phyloP scores from a whole-genome alignment of 1,140 invertebrate genomes.

The Nasonia longicornis region DNA sequence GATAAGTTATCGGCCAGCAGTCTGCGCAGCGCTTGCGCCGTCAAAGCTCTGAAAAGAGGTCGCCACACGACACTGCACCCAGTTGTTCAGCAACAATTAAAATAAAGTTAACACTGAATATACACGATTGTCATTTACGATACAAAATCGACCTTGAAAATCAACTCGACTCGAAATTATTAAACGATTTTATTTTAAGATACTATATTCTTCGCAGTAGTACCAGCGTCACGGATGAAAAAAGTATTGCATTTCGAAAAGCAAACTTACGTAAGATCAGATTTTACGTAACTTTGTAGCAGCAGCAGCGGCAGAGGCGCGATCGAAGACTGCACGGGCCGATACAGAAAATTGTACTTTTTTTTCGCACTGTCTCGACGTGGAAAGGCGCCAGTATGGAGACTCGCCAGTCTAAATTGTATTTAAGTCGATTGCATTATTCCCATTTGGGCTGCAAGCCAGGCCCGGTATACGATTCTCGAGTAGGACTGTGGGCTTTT shows the following conservation, averaged over 20 bases:
- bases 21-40: not conserved
- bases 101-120: too few relatives aligned
- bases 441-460: constrained; percentile 37
- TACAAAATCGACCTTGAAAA: not conserved
- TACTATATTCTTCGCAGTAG: not conserved
- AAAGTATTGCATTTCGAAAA: not conserved
- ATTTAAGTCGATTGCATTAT: constrained; percentile 46
- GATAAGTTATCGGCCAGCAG: constrained; percentile 26
- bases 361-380: not conserved
- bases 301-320: not conserved
- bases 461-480: constrained; percentile 1
- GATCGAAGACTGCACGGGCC: not conserved
- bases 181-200: not conserved
- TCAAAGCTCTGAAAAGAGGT: constrained; percentile 29
- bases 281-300: not conserved
- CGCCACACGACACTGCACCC: not conserved
- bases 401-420: constrained; percentile 37
- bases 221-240: not conserved
- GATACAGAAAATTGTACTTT: not conserved
- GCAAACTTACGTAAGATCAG: not conserved
- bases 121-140: not conserved
- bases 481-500: not conserved
- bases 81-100: too few relatives aligned
- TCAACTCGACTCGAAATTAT: not conserved
- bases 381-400: constrained; percentile 43